Conservation (phyloP, 2,797 vertebrate species). For the Poecilia gillii region DNA sequence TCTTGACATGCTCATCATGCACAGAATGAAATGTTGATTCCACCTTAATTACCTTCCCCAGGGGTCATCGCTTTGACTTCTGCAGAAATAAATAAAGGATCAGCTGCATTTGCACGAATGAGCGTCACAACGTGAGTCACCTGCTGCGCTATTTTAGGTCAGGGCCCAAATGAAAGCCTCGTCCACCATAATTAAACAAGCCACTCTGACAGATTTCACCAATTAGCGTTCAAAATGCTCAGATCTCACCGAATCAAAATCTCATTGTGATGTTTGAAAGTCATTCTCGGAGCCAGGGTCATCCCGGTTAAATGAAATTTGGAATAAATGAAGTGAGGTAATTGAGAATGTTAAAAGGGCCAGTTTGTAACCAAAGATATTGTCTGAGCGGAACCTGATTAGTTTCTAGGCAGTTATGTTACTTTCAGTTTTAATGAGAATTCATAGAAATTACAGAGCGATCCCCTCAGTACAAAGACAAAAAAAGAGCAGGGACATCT, state of each 20-base stretch:
- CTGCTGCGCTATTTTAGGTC: conserved; percentile 50
- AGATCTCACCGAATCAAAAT: conserved; percentile 65
- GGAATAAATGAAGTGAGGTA: conserved; percentile 61
- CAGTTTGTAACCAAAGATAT: conserved; percentile 28
- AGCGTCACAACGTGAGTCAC: conserved; percentile 32
- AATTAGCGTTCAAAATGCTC: conserved; percentile 69
- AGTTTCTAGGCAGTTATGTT: background rate
- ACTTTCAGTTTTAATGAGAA: background rate
- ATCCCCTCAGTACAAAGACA: background rate
- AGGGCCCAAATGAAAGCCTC: conserved; percentile 46
- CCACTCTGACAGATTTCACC: conserved; percentile 69
- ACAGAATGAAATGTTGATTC: conserved; percentile 68
- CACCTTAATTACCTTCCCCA: conserved; percentile 72
- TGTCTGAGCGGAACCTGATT: conserved; percentile 6
- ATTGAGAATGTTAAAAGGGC: conserved; percentile 41
- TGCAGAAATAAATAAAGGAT: conserved; percentile 64
- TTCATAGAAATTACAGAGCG: background rate
- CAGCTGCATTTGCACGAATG: conserved; percentile 23
- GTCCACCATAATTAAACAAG: conserved; percentile 64
- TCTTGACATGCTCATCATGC: conserved; percentile 66
- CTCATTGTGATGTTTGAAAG: conserved; percentile 48
- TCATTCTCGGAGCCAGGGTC: conserved; percentile 56
- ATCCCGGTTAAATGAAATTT: conserved; percentile 62
- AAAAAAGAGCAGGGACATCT: background rate
- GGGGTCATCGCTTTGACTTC: conserved; percentile 70